Evolutionary conservation across 2,888 invertebrate species (phyloP), one percentile per base, ranked within the genome.

Genomic region (Ichneumoninae sp.): DNA sequence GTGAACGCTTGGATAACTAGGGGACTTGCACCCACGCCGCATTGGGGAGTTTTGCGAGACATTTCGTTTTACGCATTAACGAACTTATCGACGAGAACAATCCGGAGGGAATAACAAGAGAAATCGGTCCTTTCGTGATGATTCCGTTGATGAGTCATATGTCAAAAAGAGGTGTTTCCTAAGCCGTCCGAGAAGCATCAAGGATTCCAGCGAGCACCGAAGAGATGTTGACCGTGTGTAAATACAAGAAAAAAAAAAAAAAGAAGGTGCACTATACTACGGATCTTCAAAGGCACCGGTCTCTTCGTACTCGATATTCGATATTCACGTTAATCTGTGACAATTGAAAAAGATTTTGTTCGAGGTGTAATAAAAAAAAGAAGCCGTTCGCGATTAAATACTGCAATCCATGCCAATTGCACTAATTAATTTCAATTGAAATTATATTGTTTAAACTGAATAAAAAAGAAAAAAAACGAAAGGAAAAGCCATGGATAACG

Each of bases 401-500:
- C 71, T 36, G 62, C 52, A 69, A 76, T 70, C 26, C 30, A 71
- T 70, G 66, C 66, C 65, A 44, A 65, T 70, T 52, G 66, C 54
- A 70, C 30, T 40, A 26, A 70, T 77, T 3, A 50, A 68, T 75
- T 54, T 52, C 4, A 22, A 50, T 74, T 47, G 44, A 74, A 16
- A 62, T 62, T 50, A 47, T 44, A 30, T n/a, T 80, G 33, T 30
- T 76, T 60, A 52, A 52, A 68, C 36, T 7, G 44, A 76, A 40
- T 50, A 77, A 78, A 40, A 62, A n/a, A n/a, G 5, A 16, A 16
- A 33, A 30, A 33, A 62, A 33, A 62, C 7, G 16, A 62, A 62
- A 30, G 62, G 30, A 16, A 81, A 88, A 87, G 83, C 83, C 77
- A 81, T 70, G 70, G 85, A 83, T 86, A 78, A 87, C 86, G 84